These are phyloP conservation scores for Platyura marginata DNA, from an alignment of 1,140 invertebrate species.

Conservation along the genomic window DNA sequence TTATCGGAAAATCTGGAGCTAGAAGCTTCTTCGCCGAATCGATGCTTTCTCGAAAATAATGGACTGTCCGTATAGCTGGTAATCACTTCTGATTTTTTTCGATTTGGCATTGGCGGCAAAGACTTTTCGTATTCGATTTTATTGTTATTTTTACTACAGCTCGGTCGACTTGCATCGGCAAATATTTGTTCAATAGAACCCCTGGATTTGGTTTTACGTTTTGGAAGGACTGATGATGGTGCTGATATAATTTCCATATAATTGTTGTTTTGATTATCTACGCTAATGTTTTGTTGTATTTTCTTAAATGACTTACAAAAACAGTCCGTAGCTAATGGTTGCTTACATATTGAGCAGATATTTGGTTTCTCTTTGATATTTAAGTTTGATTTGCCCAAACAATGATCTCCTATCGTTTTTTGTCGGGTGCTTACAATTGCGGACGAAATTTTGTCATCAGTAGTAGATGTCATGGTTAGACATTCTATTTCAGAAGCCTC, in stretches of 20 bases:
- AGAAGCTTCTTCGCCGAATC: slow-evolving; percentile 15
- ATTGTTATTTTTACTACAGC: neutral
- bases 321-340: neutral
- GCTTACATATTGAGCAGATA: neutral
- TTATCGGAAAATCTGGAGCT: slow-evolving; percentile 1
- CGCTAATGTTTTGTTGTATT: slow-evolving; percentile 4
- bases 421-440: no score
- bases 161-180: neutral
- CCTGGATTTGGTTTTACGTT: slow-evolving; percentile 10
- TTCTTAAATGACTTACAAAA: slow-evolving; percentile 5
- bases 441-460: neutral
- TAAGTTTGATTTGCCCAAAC: neutral
- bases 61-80: slow-evolving; percentile 24
- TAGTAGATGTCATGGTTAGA: neutral
- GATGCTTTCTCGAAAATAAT: slow-evolving; percentile 23
- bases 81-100: slow-evolving; percentile 19
- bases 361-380: neutral
- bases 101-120: slow-evolving; percentile 6
- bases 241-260: slow-evolving; percentile 5
- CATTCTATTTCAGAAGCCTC: slow-evolving; percentile 17
- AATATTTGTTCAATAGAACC: neutral
- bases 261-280: neutral
- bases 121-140: slow-evolving; percentile 2
- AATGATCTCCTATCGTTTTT: neutral
- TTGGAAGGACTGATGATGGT: slow-evolving; percentile 18